These are phyloP conservation scores for Adineta ricciae DNA, from an alignment of 2,888 invertebrate genomes.

Conservation along the genomic window DNA sequence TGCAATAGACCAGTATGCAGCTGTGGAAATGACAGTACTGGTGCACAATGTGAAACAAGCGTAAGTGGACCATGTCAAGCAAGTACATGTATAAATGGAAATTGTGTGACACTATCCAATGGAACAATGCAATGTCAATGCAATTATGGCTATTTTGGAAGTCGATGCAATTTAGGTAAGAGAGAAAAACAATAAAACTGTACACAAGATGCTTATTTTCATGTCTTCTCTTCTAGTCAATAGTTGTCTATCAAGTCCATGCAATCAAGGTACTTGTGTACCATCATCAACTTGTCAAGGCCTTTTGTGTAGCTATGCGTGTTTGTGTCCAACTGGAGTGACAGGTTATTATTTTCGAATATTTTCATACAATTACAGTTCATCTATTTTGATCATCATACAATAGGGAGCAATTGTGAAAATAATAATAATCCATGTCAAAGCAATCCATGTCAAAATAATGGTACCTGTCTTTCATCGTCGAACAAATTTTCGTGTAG, in stretches of 20 bases:
- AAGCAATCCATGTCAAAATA: neutral
- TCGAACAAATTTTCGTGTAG: neutral
- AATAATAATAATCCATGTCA: neutral
- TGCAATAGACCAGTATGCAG: neutral
- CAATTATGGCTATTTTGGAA: neutral
- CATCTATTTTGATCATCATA: neutral
- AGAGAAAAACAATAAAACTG: neutral
- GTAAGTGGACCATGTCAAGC: neutral
- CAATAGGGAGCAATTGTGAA: neutral
- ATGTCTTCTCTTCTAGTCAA: neutral
- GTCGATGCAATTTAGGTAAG: neutral
- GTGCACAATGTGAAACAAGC: neutral
- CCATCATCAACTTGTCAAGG: neutral
- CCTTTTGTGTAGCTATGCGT: neutral
- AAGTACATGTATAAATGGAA: neutral
- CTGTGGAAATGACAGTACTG: neutral
- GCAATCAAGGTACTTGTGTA: neutral
- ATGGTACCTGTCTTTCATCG: neutral
- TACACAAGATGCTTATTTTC: neutral
- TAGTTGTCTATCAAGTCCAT: conserved; percentile 8
- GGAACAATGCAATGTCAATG: neutral
- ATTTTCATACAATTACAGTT: too few species aligned
- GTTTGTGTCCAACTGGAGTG: neutral
- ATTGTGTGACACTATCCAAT: neutral
- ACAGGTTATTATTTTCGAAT: neutral